These are phyloP conservation scores for Xestobium rufovillosum DNA, from an alignment of 2,888 invertebrate genomes.

Conservation along the genomic window DNA sequence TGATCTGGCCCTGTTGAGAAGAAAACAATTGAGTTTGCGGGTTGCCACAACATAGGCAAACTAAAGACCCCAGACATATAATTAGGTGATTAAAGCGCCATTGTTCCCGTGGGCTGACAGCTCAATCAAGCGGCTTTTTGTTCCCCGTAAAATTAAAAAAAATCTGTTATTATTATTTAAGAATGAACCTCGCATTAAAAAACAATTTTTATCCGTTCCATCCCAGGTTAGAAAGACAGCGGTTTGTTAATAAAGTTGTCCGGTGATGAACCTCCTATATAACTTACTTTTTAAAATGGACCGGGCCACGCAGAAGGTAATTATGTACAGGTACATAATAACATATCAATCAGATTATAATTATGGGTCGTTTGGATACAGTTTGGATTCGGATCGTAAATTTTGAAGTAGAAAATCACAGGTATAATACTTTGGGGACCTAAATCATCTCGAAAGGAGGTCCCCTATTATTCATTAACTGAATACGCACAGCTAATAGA, in stretches of 20 bases:
- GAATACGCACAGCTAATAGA: too few relatives aligned
- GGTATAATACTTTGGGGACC: too few relatives aligned
- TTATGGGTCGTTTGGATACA: conserved; percentile 31
- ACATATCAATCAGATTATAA: conserved; percentile 41
- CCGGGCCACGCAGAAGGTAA: conserved; percentile 29
- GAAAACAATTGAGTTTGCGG: conserved; percentile 34
- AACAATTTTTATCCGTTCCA: conserved; percentile 38
- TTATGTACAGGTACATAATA: conserved; percentile 41
- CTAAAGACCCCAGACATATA: conserved; percentile 40
- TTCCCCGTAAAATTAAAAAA: conserved; percentile 34
- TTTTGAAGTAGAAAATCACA: background rate
- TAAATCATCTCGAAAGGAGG: too few relatives aligned
- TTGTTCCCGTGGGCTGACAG: conserved; percentile 42
- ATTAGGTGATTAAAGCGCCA: conserved; percentile 43
- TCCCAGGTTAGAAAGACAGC: conserved; percentile 25
- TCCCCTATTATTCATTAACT: too few relatives aligned
- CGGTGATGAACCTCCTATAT: too few relatives aligned
- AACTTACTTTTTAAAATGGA: conserved; percentile 26
- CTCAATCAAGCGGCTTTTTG: conserved; percentile 42
- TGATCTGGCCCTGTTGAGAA: too few relatives aligned
- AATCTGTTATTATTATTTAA: conserved; percentile 38
- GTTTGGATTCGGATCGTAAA: conserved; percentile 13
- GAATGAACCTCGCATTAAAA: conserved; percentile 40
- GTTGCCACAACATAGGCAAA: conserved; percentile 37
- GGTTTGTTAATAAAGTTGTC: too few relatives aligned